Evolutionary conservation across 2,797 vertebrate genomes (phyloP), one percentile per base, ranked within the genome.

Genomic region (Gymnothorax javanicus): DNA sequence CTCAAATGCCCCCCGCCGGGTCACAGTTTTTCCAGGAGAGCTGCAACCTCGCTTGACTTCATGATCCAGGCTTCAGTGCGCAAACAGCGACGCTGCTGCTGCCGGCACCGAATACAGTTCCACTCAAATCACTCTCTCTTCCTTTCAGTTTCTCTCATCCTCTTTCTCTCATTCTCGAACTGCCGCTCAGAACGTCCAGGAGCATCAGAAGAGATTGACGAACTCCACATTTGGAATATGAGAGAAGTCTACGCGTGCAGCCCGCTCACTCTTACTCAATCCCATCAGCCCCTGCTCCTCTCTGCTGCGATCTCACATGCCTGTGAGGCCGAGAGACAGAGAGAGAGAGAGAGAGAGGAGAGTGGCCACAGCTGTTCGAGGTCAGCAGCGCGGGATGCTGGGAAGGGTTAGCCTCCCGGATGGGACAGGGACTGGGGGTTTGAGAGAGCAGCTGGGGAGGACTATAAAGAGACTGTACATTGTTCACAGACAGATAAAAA

Each of bases 361-460:
- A 90, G 91, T 52, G 77, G 88, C 54, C 86, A 90, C 94, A 95
- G 94, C 93, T 96, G 94, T 92, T 89, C 85, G 69, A 84, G 92
- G 92, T 92, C 93, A 90, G 87, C 86, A 89, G 88, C 86, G 67
- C 89, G 87, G 89, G 92, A 88, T 88, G 85, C 50, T 87, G 89
- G 90, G 90, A 93, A 88, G 87, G 88, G 86, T 82, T 87, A 91
- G 92, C 92, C 91, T 90, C 5, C 43, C 50, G 89, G 81, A 86
- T 75, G 87, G 89, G 89, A 86, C 90, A 91, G 89, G 91, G 86
- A 82, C 62, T 88, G 17, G 64, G 71, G 89, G 50, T 85, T 87
- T 88, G 89, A 85, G 91, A 92, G 88, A 94, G 91, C 94, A 95
- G 94, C 95, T 95, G 94, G 92, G 82, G 58, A 25, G 82, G 3